Evolutionary conservation across 2,113 vertebrate genomes (phyloP), one percentile per base, ranked within the genome.

Genomic region (Telmatochromis brichardi): DNA sequence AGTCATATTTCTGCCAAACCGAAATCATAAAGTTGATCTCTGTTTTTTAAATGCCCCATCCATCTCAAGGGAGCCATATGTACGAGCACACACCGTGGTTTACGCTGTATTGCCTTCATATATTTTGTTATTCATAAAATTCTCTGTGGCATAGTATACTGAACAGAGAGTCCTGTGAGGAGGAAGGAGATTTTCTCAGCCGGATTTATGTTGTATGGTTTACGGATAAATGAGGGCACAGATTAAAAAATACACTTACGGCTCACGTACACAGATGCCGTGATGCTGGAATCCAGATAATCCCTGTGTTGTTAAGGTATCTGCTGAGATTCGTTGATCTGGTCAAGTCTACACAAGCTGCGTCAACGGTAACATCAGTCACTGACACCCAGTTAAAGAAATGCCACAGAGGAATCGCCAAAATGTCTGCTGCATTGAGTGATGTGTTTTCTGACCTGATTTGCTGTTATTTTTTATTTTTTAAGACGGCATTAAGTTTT

Each of bases 221-320:
- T 88, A 82, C 40, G n/a, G 68, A 89, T 85, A 89, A 90, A 90
- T 88, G 80, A 92, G 87, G 79, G 42, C 50, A 85, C 53, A 89
- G 82, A 92, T 90, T 91, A 87, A 73, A 78, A 86, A 14, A 87
- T 7, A 35, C 73, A 73, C 76, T 73, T 26, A 53, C 55, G 4
- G 35, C 51, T 47, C 37, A 55, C 63, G 45, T 42, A 88, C 60
- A 86, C 82, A 88, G 73, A 83, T 78, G 57, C 23, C 11, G 31
- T 28, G 80, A 90, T 90, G 53, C 53, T 65, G 78, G 15, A 50
- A 92, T 93, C 28, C 7, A 33, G 82, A 92, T 93, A 90, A 94
- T 93, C 93, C 83, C 51, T 13, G 55, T 55, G 73, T 63, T 90
- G 60, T 86, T 80, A 47, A 86, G 58, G 80, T 81, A 90, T 90